Conservation (phyloP, 2,113 vertebrate genomes). For the Amblyornis subalaris region DNA sequence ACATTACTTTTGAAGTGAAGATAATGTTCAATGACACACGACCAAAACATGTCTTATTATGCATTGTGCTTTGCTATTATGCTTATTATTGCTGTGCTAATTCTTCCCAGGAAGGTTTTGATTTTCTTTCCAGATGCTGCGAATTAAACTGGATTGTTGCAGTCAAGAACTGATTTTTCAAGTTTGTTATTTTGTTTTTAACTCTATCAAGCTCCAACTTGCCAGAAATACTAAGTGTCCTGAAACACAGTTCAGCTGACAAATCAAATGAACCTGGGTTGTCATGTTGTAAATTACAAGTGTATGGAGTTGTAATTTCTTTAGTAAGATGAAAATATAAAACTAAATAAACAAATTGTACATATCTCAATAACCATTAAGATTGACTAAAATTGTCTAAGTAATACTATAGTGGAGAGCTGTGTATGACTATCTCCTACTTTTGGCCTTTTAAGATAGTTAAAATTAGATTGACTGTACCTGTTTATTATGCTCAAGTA, state of each 20-base stretch:
- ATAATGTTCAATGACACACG: slow-evolving; percentile 35
- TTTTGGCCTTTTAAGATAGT: background rate
- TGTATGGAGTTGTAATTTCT: background rate
- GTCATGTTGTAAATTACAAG: background rate
- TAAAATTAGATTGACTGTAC: background rate
- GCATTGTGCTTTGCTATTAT: background rate
- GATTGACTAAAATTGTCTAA: background rate
- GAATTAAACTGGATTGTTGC: background rate
- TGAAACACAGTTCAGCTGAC: background rate
- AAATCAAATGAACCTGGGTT: background rate
- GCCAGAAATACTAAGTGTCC: background rate
- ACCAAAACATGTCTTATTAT: slow-evolving; percentile 9
- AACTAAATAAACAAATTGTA: background rate
- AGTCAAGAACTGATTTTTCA: background rate
- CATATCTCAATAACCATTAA: background rate
- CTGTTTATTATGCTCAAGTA: background rate
- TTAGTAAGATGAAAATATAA: background rate
- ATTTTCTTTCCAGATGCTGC: slow-evolving; percentile 43
- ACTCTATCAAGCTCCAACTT: background rate
- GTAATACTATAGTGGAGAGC: background rate
- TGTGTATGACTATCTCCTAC: background rate
- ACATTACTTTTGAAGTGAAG: background rate
- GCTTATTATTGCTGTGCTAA: background rate
- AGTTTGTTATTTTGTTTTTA: background rate
- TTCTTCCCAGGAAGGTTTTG: slow-evolving; percentile 33